A percentile compares a stretch with the other conserved stretches of the same genome.
Conservation (phyloP, 2,888 invertebrate genomes). For the Elysia crispata region DNA sequence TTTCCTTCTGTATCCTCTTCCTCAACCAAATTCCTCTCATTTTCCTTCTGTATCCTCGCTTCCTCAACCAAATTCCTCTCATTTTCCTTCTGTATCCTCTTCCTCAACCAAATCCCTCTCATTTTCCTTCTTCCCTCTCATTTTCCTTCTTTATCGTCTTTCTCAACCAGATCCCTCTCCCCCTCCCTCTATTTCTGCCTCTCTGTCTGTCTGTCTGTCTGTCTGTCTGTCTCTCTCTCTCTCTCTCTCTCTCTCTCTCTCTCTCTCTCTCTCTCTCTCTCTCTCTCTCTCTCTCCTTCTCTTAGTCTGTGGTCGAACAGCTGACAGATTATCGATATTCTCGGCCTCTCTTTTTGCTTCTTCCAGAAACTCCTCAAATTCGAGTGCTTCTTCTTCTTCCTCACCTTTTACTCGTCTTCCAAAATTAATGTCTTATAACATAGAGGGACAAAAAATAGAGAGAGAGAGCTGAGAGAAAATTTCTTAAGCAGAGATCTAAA, state of each 20-base stretch:
- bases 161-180: not conserved
- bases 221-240: not conserved
- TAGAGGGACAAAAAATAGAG: too few relatives aligned
- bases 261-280: conserved; percentile 1
- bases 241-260: conserved; percentile 1
- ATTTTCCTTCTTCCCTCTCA: not conserved
- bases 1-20: too few relatives aligned
- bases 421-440: too few relatives aligned
- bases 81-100: too few relatives aligned
- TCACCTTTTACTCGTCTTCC: too few relatives aligned
- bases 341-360: not conserved
- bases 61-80: too few relatives aligned
- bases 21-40: too few relatives aligned
- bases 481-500: too few relatives aligned
- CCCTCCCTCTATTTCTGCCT: not conserved
- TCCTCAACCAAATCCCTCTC: too few relatives aligned
- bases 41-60: too few relatives aligned
- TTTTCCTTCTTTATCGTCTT: not conserved
- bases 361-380: not conserved
- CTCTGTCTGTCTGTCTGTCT: not conserved
- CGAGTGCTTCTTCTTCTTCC: not conserved
- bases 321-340: not conserved
- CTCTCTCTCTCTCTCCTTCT: not conserved
- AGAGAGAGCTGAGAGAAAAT: too few relatives aligned
- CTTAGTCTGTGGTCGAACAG: not conserved